These are phyloP conservation scores for Galago senegalensis DNA, from an alignment of 2,797 vertebrate genomes.

Conservation along the genomic window DNA sequence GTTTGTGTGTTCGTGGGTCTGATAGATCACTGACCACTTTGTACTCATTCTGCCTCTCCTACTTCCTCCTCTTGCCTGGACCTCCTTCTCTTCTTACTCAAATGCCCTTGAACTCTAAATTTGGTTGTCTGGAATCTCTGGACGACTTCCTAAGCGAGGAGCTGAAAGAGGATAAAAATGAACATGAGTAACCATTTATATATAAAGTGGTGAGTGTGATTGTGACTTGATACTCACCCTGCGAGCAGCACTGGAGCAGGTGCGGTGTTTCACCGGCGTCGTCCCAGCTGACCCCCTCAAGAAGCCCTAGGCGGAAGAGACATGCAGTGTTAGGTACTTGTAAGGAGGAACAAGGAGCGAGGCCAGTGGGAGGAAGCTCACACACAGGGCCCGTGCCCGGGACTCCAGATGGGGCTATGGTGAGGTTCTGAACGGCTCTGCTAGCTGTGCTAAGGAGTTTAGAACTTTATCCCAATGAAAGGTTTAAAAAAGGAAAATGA, in stretches of 20 bases:
- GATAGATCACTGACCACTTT: not conserved
- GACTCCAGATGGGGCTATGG: not conserved
- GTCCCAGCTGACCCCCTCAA: not conserved
- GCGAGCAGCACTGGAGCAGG: not conserved
- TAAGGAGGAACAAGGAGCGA: not conserved
- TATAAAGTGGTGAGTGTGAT: not conserved
- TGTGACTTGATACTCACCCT: not conserved
- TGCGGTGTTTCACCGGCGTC: not conserved
- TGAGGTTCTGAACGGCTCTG: not conserved
- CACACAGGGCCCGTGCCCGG: fast-evolving
- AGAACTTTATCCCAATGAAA: not conserved
- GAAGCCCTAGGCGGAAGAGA: not conserved
- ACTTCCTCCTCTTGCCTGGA: not conserved
- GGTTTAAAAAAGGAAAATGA: not conserved
- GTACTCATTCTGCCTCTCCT: not conserved
- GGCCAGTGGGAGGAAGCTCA: not conserved
- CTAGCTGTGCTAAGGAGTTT: not conserved
- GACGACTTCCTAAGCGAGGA: not conserved
- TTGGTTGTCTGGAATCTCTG: not conserved
- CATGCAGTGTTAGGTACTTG: not conserved
- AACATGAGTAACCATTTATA: not conserved
- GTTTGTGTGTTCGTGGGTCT: not conserved
- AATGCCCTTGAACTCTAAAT: not conserved
- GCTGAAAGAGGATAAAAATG: not conserved
- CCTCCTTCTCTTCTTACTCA: not conserved